Conservation (phyloP, 2,888 invertebrate species). For the Alviniconcha strummeri region DNA sequence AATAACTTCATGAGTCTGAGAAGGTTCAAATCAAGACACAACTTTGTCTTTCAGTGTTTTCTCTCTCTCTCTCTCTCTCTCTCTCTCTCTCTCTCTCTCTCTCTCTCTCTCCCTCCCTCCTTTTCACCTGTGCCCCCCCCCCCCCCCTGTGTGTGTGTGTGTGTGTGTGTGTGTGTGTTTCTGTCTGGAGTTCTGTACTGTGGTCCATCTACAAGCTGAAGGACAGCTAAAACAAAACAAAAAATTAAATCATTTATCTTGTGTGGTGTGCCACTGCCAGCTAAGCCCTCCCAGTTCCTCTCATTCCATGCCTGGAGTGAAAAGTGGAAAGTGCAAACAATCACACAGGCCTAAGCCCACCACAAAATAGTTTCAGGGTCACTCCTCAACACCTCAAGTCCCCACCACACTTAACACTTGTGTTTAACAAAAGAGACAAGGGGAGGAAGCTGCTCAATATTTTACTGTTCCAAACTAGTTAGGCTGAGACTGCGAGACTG, state of each 20-base stretch:
- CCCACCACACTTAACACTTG: too few relatives aligned
- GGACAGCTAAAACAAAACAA: neutral
- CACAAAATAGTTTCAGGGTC: too few relatives aligned
- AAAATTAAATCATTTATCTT: neutral
- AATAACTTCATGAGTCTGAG: too few relatives aligned
- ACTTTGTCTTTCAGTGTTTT: neutral
- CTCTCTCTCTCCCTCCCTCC: neutral
- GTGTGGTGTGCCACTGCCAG: neutral
- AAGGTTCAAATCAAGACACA: too few relatives aligned
- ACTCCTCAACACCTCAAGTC: too few relatives aligned
- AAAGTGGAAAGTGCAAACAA: neutral
- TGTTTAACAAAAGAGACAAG: too few relatives aligned
- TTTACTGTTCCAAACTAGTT: too few relatives aligned
- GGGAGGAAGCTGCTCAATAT: too few relatives aligned
- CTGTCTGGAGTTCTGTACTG: neutral
- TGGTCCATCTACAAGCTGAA: neutral
- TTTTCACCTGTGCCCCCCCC: too few relatives aligned
- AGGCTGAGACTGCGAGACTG: too few relatives aligned
- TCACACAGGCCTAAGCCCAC: neutral
- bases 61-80: constrained; percentile 7
- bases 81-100: neutral
- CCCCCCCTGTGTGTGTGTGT: neutral
- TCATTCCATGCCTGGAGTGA: neutral
- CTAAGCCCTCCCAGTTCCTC: constrained; percentile 21
- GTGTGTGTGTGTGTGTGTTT: neutral